Evolutionary conservation across 2,113 vertebrate genomes (phyloP), one percentile per base, ranked within the genome.

Genomic region (Xiphias gladius): DNA sequence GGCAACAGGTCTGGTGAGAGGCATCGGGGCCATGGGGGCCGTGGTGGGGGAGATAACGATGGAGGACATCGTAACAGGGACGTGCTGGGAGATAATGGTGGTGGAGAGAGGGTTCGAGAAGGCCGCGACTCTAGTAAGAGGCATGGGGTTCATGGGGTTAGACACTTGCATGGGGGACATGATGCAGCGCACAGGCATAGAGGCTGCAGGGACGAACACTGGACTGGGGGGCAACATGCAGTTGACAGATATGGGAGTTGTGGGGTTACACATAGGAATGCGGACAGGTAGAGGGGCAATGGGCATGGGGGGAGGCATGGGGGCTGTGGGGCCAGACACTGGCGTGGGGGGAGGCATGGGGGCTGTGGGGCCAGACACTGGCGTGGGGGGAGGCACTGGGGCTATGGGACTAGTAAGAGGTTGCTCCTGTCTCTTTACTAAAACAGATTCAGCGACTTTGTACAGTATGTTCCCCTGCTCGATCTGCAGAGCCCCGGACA

Each of bases 401-500:
- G 6, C 4, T 28, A n/a, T 12, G 37, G 39, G 13, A 24, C 8
- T 17, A 14, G 54, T 22, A 22, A 52, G 20, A 22, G 6, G 7
- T 2, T 22, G 50, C 20, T 20, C 32, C 12, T 55, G 37, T 5
- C 10, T 54, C 46, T 9, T 32, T 24, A 1, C 19, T 7, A 8
- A 0, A 24, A 83, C 32, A 16, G 13, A 43, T 3, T 71, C 13
- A 17, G 20, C 37, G 30, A 83, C 65, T 46, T 30, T 20, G 10
- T 4, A 1, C 9, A 79, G 24, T 0, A 28, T 6, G 19, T 55
- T 22, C 3, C 72, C 54, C 0, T 86, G 80, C 20, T 86, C 76
- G 1, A 76, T 24, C 41, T 61, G 75, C 22, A 79, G 72, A 30
- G 61, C 76, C 1, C 22, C 72, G 1, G 46, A 73, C 61, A 87